Percentiles rank a stretch among this genome's conserved stretches.
Evolutionary conservation across 2,888 invertebrate species (phyloP).

Genomic region (Sympetrum striolatum): DNA sequence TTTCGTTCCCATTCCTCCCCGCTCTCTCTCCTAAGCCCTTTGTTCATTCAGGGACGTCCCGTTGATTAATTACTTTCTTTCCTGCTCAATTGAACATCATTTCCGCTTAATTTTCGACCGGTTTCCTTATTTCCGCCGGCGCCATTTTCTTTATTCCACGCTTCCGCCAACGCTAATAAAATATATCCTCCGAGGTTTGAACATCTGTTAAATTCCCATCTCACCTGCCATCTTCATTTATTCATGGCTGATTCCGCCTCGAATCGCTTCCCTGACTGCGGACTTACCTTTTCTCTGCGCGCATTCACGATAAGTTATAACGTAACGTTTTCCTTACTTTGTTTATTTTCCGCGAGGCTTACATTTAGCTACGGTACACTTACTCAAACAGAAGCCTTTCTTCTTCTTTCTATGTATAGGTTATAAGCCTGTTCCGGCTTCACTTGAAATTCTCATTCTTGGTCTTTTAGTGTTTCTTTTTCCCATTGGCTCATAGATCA

Average conservation of each 20-base stretch:
- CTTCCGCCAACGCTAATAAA: background rate
- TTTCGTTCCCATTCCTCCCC: background rate
- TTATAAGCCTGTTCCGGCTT: too few species aligned
- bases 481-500: too few species aligned
- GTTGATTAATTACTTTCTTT: background rate
- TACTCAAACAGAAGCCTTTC: too few species aligned
- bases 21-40: background rate
- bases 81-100: background rate
- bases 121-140: background rate
- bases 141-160: background rate
- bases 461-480: too few species aligned
- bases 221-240: background rate
- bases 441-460: too few species aligned
- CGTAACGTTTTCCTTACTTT: too few species aligned
- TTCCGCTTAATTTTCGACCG: background rate
- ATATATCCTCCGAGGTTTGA: background rate
- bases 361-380: too few species aligned
- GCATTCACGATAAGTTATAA: background rate
- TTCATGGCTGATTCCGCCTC: background rate
- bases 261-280: background rate
- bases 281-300: background rate
- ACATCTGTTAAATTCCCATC: background rate
- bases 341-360: too few species aligned
- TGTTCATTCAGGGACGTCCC: background rate
- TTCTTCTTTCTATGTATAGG: too few species aligned